Base-by-base conservation (phyloP, 2,113 vertebrate species). In the Xiphophorus maculatus region DNA sequence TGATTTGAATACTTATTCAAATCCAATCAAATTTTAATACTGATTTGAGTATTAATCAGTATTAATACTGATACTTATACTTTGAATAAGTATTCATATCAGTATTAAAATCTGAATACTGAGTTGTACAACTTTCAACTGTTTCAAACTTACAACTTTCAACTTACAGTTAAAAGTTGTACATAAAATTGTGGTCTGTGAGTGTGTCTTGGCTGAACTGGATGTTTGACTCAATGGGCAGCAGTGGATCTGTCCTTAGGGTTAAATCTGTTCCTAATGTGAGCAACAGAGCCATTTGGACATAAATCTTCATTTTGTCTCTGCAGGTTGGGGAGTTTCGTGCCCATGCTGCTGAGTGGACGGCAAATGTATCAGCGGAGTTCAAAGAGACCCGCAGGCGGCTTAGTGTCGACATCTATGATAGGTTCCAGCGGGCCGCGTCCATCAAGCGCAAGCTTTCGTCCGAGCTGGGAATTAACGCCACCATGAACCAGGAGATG, bases 401-500 rank as follows among this genome's bases (percentile, higher is more conserved):
- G 29, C 94, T 99, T 79, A 99, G 98, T 0, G 98, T 99, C 65
- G 98, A 99, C 93, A 97, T 99, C 79, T 98, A 99, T 0, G 97
- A 99, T 95, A 97, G 96, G 91, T 98, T 99, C 89, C 97, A 99
- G 90, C 93, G 98, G 0, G 98, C 98, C 32, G 96, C 98, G 1
- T 99, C 98, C 81, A 96, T 99, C 82, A 99, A 99, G 87, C 95
- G 98, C 85, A 98, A 98, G 90, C 95, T 99, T 68, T 99, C 98
- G 0, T 97, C 97, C 1, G 98, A 99, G 78, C 94, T 98, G 0
- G 96, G 96, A 0, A 95, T 98, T 27, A 98, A 93, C 85, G 87
- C 95, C 0, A 77, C 92, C 22, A 51, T 85, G 84, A 95, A 85
- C 90, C 97, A 96, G 91, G 97, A 98, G 87, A 95, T 98, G 93